These are phyloP conservation scores for Ctenopoma kingsleyae DNA, from an alignment of 2,797 vertebrate genomes.

Conservation along the genomic window DNA sequence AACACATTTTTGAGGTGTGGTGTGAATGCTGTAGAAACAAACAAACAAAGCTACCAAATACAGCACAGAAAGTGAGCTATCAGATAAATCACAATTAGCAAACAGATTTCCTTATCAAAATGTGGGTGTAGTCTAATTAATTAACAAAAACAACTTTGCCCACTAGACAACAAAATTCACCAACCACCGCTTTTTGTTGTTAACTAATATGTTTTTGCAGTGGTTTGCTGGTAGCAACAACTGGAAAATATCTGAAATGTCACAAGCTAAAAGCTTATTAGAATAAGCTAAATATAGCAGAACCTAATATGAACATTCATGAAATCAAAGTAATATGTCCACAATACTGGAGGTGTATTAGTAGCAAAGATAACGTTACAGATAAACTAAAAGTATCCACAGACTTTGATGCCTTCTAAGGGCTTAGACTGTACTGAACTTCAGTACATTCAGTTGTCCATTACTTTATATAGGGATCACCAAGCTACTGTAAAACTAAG, in stretches of 20 bases:
- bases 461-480: no score
- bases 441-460: no score
- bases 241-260: background rate
- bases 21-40: slow-evolving; percentile 13
- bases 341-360: background rate
- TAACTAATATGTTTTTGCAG: background rate
- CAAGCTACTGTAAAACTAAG: no score
- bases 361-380: background rate
- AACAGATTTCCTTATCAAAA: slow-evolving; percentile 26
- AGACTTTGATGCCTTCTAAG: no score
- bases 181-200: background rate
- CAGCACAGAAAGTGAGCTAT: slow-evolving; percentile 18
- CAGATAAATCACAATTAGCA: slow-evolving; percentile 27
- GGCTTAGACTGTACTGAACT: no score
- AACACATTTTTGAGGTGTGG: background rate
- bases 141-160: background rate
- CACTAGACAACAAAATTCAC: no score
- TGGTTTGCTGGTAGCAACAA: background rate
- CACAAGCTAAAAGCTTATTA: background rate
- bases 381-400: background rate
- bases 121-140: background rate
- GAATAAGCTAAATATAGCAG: background rate
- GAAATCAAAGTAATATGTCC: background rate
- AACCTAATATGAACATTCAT: background rate
- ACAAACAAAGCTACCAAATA: slow-evolving; percentile 18